Conservation (phyloP, 2,113 vertebrate genomes). For the Bothrops jararaca region DNA sequence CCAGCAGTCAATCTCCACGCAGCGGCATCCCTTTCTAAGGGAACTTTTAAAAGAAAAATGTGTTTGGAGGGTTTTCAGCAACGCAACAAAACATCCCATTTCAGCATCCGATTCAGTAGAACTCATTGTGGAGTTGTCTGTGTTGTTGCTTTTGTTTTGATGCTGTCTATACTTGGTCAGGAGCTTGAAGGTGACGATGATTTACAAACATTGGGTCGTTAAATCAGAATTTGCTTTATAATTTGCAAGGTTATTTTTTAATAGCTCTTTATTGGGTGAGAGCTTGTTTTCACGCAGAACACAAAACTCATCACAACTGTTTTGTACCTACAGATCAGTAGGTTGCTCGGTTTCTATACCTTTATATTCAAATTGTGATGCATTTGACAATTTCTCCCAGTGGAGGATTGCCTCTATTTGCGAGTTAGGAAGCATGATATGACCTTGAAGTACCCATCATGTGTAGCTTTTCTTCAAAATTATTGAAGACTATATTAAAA, state of each 20-base stretch:
- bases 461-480: not conserved
- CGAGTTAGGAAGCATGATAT: not conserved
- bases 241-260: not conserved
- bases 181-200: not conserved
- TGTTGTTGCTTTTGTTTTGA: not conserved
- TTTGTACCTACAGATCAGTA: not conserved
- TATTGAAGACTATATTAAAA: not conserved
- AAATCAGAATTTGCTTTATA: not conserved
- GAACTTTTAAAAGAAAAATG: constrained; percentile 66
- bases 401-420: not conserved
- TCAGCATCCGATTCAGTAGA: not conserved
- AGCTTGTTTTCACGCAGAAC: not conserved
- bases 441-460: not conserved
- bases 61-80: not conserved
- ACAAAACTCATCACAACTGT: not conserved
- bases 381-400: not conserved
- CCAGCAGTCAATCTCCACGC: constrained; percentile 90
- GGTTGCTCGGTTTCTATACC: not conserved
- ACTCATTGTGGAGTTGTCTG: not conserved
- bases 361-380: not conserved
- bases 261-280: not conserved
- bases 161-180: not conserved
- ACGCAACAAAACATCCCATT: not conserved
- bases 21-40: constrained; percentile 85
- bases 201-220: not conserved